Base-by-base conservation (phyloP, 2,113 vertebrate genomes). In the Leiothrix lutea region DNA sequence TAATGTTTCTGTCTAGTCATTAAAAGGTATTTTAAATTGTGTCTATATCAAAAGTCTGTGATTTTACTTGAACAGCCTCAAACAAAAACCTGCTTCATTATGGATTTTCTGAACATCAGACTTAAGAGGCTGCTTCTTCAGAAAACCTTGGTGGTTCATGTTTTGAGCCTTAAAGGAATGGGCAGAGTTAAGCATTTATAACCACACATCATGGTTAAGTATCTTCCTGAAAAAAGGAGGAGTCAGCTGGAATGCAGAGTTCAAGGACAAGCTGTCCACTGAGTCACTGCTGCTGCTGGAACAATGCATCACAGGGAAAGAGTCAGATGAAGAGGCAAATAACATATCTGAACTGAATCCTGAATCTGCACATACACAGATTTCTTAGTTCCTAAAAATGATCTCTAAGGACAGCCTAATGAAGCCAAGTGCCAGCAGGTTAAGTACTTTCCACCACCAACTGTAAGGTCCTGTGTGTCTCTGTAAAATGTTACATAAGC, bases 11-110 rank as follows among this genome's bases (percentile, higher is more conserved):
- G n/a, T 77, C 12, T 8, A 80, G 83, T 70, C 31, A 97, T 96
- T 97, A 97, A 96, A 97, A 80, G 9, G 26, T 57, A 44, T n/a
- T 82, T 51, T 45, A 50, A 86, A 33, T 6, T 61, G 18, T 72
- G 69, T 57, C 36, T 70, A 0, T 24, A 26, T 53, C 24, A 66
- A 51, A 1, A n/a, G 24, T 73, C n/a, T 20, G 7, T 28, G 8
- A 22, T 72, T 88, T 61, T 54, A 74, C 19, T 44, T 72, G 9
- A 61, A 35, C 16, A 28, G 8, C 40, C 45, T 83, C 23, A 42
- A 61, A 69, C 25, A 60, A 56, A 69, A 81, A 2, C 5, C 9
- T 4, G 28, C 51, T 71, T 60, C 13, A 14, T 28, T 35, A 62
- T 0, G 0, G 44, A 50, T 51, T 66, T 87, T 18, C 6, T 57